These are phyloP conservation scores for Lutraria rhynchaena DNA, from an alignment of 1,140 invertebrate genomes.

Conservation along the genomic window DNA sequence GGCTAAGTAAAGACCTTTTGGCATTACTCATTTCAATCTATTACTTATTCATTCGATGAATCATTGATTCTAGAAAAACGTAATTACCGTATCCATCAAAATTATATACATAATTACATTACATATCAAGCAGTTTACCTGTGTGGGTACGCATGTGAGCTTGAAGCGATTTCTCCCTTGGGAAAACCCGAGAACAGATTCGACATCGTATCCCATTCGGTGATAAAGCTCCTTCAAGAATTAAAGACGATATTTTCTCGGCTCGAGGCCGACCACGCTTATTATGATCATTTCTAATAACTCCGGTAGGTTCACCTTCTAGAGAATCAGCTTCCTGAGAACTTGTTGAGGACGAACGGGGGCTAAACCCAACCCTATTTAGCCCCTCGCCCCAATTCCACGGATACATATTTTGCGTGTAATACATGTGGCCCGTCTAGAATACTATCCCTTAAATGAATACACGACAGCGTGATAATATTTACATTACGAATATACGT, in stretches of 20 bases:
- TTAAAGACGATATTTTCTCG: constrained; percentile 88
- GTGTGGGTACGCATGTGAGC: constrained; percentile 92
- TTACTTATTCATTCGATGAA: too few relatives aligned
- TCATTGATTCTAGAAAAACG: too few relatives aligned
- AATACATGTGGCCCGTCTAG: constrained; percentile 58
- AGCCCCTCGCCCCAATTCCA: constrained; percentile 52
- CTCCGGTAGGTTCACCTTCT: constrained; percentile 60
- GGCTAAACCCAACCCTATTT: constrained; percentile 61
- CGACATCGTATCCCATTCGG: constrained; percentile 89
- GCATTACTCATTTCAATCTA: too few relatives aligned
- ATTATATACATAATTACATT: too few relatives aligned
- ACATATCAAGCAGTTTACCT: constrained; percentile 82
- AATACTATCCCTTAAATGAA: constrained; percentile 51
- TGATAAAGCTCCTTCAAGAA: constrained; percentile 88
- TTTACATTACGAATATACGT: constrained; percentile 52
- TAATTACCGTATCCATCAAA: too few relatives aligned
- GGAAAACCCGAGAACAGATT: constrained; percentile 90
- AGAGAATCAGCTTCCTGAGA: constrained; percentile 70
- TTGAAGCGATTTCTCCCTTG: constrained; percentile 90
- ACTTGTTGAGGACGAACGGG: constrained; percentile 65
- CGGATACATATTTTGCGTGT: constrained; percentile 54
- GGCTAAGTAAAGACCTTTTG: too few relatives aligned
- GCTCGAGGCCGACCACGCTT: constrained; percentile 87
- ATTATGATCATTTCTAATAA: constrained; percentile 57
- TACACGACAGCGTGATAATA: constrained; percentile 59